These are phyloP conservation scores for Oegoconia quadripuncta DNA, from an alignment of 2,888 invertebrate genomes.

Conservation along the genomic window DNA sequence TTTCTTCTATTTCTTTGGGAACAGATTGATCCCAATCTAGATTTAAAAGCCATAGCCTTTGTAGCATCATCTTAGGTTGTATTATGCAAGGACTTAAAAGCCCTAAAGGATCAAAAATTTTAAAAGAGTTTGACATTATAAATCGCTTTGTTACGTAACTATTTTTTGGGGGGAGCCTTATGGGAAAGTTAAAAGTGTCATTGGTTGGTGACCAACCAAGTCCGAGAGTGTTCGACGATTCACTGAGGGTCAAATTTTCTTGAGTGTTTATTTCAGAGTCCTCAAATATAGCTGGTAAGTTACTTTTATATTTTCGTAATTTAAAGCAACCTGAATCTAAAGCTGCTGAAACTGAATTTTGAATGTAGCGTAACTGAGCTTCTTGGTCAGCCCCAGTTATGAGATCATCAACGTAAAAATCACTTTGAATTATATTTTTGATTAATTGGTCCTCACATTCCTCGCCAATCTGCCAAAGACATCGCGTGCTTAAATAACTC, in stretches of 20 bases:
- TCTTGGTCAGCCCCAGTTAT: conserved; percentile 20
- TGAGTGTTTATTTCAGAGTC: neutral
- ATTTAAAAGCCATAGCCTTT: conserved; percentile 20
- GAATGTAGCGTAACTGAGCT: conserved; percentile 4
- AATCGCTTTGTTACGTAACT: conserved; percentile 1
- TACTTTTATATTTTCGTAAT: conserved; percentile 21
- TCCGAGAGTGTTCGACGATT: conserved; percentile 24
- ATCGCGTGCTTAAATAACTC: conserved; percentile 20
- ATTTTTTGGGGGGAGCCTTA: neutral
- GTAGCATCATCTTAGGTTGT: conserved; percentile 19
- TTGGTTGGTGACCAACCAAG: conserved; percentile 21
- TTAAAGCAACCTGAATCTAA: conserved; percentile 18
- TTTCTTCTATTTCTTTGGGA: conserved; percentile 13
- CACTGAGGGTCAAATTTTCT: conserved; percentile 20
- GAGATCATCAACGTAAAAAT: conserved; percentile 27
- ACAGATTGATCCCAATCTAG: conserved; percentile 27
- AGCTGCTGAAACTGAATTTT: conserved; percentile 9
- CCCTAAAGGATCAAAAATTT: no score
- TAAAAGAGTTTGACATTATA: conserved; percentile 13
- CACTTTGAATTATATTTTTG: conserved; percentile 25
- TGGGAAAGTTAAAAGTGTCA: conserved; percentile 12
- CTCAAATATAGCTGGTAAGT: conserved; percentile 6
- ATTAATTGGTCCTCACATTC: conserved; percentile 20
- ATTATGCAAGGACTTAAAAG: conserved; percentile 13
- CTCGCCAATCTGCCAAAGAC: conserved; percentile 27